Base-by-base conservation (phyloP, 1,140 invertebrate genomes). In the Psix sp. region DNA sequence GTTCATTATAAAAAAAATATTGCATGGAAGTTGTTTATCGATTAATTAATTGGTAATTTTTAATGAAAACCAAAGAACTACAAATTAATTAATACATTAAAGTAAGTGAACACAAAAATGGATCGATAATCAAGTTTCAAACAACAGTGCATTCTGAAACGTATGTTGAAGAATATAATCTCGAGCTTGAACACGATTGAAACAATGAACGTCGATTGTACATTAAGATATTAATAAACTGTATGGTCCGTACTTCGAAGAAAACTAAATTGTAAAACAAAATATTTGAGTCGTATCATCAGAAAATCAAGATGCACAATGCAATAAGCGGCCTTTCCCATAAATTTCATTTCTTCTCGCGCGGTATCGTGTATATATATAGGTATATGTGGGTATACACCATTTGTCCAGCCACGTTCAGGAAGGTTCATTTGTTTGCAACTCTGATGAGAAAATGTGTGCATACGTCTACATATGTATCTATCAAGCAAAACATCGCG, bases 401-500 rank as follows among this genome's bases (percentile, higher is more conserved):
- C 54, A 52, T 73, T 73, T 73, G 70, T 62, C 71, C 70, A 73
- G 62, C 56, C 39, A 59, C 54, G 46, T 49, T 62, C 48, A 60
- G 52, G 62, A 66, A 62, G 60, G 60, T 62, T 59, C 70, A 65
- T 73, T 73, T 73, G 52, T 73, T 74, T 59, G 70, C 48, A 16
- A 6, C 45, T 29, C 35, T 59, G 56, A 66, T 76, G 74, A 52
- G 74, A 68, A 77, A 77, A 68, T 51, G 48, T 62, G 56, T 35
- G 42, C 56, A 67, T 40, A 67, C 49, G 71, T 48, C 29, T 42
- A 40, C 24, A 29, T 57, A 49, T 15, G 45, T 13, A 62, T 51
- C 40, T 76, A 73, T 72, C 57, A 51, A 26, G 57, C 74, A 67
- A 67, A 68, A 76, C 54, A 51, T 59, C 48, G 73, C 54, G 68